Evolutionary conservation across 2,113 vertebrate genomes (phyloP), one percentile per base, ranked within the genome.

Genomic region (Alces alces): DNA sequence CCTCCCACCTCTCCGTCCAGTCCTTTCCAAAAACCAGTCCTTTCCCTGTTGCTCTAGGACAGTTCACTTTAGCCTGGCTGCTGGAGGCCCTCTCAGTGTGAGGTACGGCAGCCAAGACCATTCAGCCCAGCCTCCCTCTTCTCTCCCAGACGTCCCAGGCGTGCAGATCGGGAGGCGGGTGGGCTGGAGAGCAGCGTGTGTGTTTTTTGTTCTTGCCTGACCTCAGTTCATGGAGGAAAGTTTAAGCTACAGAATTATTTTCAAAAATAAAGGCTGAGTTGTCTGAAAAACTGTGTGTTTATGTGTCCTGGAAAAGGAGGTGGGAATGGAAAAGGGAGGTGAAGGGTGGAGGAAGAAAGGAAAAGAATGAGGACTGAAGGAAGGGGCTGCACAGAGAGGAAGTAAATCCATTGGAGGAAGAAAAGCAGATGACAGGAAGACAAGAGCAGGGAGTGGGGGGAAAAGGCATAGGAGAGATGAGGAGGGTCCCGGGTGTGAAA

Each of bases 191-290:
- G 79, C 54, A 61, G 36, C 16, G 21, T 78, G 82, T 91, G 78
- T 93, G 80, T 89, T 39, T 91, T 91, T 91, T 89, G 47, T 96
- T 96, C 66, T 95, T 97, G 95, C 94, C 89, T 88, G 94, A 97
- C 50, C 86, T 95, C 79, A 89, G 83, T 95, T 97, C 95, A 43
- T 93, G 87, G 73, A 96, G 96, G 70, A 97, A 96, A 97, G 88
- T 92, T 96, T 89, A 98, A 98, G 89, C 84, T 96, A 96, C 95
- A 96, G 83, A 98, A 97, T 92, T 98, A 98, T 98, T 98, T 98
- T 98, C 96, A 97, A 97, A 97, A 98, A 98, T 98, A 98, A 98
- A 98, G 97, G 64, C 93, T 97, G 58, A 97, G 87, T 96, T 97
- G 96, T 97, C 95, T 97, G 95, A 89, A 93, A 97, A 97, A 43